Evolutionary conservation across 2,797 vertebrate species (phyloP), one percentile per base, ranked within the genome.

Genomic region (Vipera ursinii): DNA sequence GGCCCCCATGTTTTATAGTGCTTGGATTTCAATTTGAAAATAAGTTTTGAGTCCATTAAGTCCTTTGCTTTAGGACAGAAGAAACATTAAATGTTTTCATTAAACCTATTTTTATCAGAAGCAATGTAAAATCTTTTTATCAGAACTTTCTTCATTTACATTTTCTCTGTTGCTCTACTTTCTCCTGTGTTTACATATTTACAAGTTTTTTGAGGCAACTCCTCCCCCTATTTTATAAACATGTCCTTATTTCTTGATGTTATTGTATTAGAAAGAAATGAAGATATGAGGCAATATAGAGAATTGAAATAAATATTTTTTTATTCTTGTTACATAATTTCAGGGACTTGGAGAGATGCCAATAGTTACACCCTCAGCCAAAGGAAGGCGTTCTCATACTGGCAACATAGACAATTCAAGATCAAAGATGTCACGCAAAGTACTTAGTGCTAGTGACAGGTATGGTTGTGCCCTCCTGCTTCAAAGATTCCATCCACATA

Each of bases 301-400:
- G 4, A 61, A 55, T 17, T 10, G 22, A 17, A 32, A 38, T 4
- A 24, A 3, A 26, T 13, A 22, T 14, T 61, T 82, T 63, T 7
- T 32, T 20, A 60, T 48, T 26, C 7, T 91, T 17, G 2, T 86
- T 4, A 28, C 53, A 73, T 51, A 13, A 24, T 32, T 93, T 24
- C 92, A 99, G 99, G 99, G 99, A 38, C 96, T 99, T 86, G 98
- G 98, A 90, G 98, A 99, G 94, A 98, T 98, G 96, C 98, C 98
- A 0, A 95, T 98, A 92, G 98, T 99, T 38, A 97, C 97, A 9
- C 98, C 98, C 44, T 99, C 99, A 55, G 98, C 98, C 63, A 98
- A 98, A 95, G 98, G 98, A 90, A 97, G 98, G 90, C 98, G 98
- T 89, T 98, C 98, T n/a, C 96, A 98, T n/a, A 96, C 97, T 4